Evolutionary conservation across 2,113 vertebrate species (phyloP), one percentile per base, ranked within the genome.

Genomic region (Puntigrus tetrazona): DNA sequence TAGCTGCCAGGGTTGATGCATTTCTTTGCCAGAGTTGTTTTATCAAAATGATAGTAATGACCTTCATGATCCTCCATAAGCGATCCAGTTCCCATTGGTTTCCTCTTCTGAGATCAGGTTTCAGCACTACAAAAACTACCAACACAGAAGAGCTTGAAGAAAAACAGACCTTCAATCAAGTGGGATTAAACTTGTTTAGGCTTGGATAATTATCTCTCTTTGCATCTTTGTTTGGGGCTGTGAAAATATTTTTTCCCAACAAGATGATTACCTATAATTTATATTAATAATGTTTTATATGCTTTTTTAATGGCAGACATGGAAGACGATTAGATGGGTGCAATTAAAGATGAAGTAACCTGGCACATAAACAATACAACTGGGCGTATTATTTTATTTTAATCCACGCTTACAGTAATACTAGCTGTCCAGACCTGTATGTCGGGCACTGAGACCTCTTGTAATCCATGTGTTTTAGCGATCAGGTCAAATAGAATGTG

Each of bases 21-120:
- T 57, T 78, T 34, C 70, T 75, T 43, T 38, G 25, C 70, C 55
- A 14, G 25, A 25, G 36, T 41, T 18, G 7, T 52, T 50, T 70
- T 34, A 70, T 81, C 43, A 31, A 34, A 73, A 73, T 43, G 22
- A 73, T 73, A 45, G 38, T 27, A 27, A 73, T 45, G 38, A 43
- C n/a, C 69, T 73, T 25, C n/a, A 27, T 45, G 38, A 67, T 50
- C 67, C 36, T 83, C 43, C 70, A 76, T 75, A 72, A 72, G 69
- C 27, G n/a, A 11, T 72, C 41, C 27, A 5, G 63, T 61, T 85
- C 79, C 86, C 81, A 83, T 78, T 84, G 72, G 59, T 77, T 78
- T 79, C 38, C 52, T 31, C 63, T 55, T 85, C 14, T 76, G 73
- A 67, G 61, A 55, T 84, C 11, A 3, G 2, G 10, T 73, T 88